Base-by-base conservation (phyloP, 2,113 vertebrate genomes). In the Pontoporia blainvillei region DNA sequence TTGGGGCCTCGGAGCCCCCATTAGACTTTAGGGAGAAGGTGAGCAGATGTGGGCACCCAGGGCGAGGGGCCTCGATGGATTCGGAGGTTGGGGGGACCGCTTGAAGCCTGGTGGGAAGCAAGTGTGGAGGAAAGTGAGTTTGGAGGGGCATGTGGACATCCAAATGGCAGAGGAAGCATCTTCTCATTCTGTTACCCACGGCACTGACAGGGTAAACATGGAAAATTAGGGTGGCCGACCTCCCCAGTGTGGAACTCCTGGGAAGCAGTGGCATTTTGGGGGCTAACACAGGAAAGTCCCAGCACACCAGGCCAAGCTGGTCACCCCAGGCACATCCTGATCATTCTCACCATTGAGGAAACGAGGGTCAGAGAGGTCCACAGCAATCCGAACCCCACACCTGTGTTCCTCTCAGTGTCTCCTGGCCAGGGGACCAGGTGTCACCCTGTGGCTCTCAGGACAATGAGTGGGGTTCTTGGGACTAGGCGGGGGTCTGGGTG, bases 61-160 rank as follows among this genome's bases (percentile, higher is more conserved):
- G 64, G 4, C 0, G 6, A 49, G 54, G 21, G 25, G 2, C 27
- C 31, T 5, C 0, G 3, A 7, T 13, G 76, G n/a, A 20, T 11
- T 59, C 2, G 1, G 76, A 66, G 66, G 36, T 17, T 29, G 4
- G 15, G 27, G 39, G 54, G 7, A 20, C 20, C 9, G 0, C 29
- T n/a, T 8, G 81, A 69, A 1, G 4, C n/a, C 66, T 0, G 17
- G 39, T 7, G 25, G n/a, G 66, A 44, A 14, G 64, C 7, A 1
- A 29, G 34, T 8, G 9, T 17, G 49, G 72, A 69, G 75, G n/a
- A 20, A 21, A 41, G 13, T 6, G n/a, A 73, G n/a, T n/a, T 46
- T 31, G 21, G 54, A 64, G 85, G 54, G 41, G 14, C 18, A 3
- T 2, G 25, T 6, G 36, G 46, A 31, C 7, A 59, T 66, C 59